Conservation (phyloP, 2,113 vertebrate species). For the Chrysochloris asiatica region DNA sequence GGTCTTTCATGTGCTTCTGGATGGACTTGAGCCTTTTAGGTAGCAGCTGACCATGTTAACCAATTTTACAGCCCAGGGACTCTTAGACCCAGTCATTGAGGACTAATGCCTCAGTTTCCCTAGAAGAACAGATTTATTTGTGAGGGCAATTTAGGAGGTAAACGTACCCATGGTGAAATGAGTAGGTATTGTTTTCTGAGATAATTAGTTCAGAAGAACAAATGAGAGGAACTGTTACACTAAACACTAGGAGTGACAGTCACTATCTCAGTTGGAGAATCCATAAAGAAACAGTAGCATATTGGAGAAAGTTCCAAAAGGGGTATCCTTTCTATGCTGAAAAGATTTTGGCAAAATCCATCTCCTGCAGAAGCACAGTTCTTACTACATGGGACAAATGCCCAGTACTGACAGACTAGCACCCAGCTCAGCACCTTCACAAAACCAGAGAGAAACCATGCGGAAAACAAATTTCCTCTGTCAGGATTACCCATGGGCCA, state of each 20-base stretch:
- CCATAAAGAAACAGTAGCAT: no score
- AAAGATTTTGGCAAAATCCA: neutral
- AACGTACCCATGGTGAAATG: neutral
- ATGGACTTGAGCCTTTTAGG: neutral
- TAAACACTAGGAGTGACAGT: neutral
- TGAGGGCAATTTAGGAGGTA: neutral
- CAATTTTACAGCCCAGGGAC: neutral
- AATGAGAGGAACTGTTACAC: neutral
- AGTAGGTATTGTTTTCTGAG: neutral
- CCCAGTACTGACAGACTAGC: neutral
- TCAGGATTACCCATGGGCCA: slow-evolving; percentile 48
- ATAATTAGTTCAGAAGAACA: neutral
- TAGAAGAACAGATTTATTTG: neutral
- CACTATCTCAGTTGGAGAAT: neutral
- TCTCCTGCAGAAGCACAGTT: neutral
- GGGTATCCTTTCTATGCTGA: neutral
- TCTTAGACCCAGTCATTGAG: neutral
- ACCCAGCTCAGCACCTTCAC: neutral
- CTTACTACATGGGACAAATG: neutral
- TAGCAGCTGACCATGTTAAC: neutral
- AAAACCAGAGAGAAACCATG: neutral
- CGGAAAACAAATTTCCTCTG: slow-evolving; percentile 55
- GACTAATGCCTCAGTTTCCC: neutral
- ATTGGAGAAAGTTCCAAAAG: neutral
- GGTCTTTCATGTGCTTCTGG: neutral